These are phyloP conservation scores for Harpagoxenus sublaevis DNA, from an alignment of 2,888 invertebrate species.

Conservation along the genomic window DNA sequence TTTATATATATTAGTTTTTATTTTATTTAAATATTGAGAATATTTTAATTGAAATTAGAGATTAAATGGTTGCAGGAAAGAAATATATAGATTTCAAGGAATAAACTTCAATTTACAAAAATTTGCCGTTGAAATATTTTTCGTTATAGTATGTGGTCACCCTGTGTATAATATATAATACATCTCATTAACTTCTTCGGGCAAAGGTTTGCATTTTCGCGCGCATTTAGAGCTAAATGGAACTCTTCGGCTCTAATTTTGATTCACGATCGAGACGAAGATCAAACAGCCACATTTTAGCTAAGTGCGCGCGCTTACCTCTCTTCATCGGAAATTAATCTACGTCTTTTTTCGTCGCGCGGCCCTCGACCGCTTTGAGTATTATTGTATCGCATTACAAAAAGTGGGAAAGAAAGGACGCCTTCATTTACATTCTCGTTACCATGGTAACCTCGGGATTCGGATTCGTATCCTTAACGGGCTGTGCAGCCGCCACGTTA, in stretches of 20 bases:
- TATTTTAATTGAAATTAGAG: background rate
- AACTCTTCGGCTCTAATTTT: constrained; percentile 10
- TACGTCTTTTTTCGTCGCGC: constrained; percentile 34
- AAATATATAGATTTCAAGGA: background rate
- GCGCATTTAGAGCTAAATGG: constrained; percentile 17
- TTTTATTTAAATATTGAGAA: background rate
- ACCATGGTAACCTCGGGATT: constrained; percentile 74
- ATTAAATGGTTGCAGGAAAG: background rate
- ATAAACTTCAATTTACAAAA: background rate
- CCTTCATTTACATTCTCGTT: constrained; percentile 66
- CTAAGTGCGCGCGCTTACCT: background rate
- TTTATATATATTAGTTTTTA: background rate
- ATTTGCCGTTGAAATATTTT: constrained; percentile 13
- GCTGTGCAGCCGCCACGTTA: constrained; percentile 49
- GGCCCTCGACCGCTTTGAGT: constrained; percentile 49
- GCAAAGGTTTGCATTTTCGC: constrained; percentile 15
- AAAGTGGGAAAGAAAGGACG: constrained; percentile 18
- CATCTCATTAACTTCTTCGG: constrained; percentile 41
- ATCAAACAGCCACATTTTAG: background rate
- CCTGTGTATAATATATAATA: constrained; percentile 34
- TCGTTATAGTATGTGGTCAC: background rate
- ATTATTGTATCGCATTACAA: constrained; percentile 41
- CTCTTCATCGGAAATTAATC: constrained; percentile 2
- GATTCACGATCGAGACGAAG: constrained; percentile 13
- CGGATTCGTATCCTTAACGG: constrained; percentile 58